Evolutionary conservation across 2,113 vertebrate genomes (phyloP), one percentile per base, ranked within the genome.

Genomic region (Apaloderma vittatum): DNA sequence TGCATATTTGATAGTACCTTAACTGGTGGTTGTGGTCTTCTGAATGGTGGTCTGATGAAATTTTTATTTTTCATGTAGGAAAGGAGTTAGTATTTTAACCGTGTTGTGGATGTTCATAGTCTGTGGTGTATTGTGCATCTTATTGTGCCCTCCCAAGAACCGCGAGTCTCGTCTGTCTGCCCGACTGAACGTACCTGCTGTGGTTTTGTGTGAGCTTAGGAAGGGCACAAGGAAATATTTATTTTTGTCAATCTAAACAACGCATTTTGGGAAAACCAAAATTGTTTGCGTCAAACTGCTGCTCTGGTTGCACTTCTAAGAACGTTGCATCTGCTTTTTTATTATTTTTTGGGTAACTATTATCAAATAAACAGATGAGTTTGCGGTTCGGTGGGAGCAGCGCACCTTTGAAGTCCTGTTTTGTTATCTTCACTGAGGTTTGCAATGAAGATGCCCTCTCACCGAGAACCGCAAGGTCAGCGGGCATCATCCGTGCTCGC

Each of bases 321-420:
- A 93, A 94, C 83, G 66, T 91, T 66, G 72, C 84, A 86, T 88
- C 95, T 94, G 93, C 72, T n/a, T n/a, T n/a, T n/a, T n/a, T n/a
- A n/a, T n/a, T n/a, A n/a, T 40, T 46, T 79, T 68, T 24, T n/a
- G n/a, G 24, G 16, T 63, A 23, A 21, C 57, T 8, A 6, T 91
- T 76, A 76, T 52, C 68, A 66, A 77, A 85, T 90, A 29, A 65
- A 46, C 97, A 98, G 96, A 67, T 94, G 95, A 96, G 83, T 80
- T 71, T 96, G 82, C 87, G 19, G 58, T 67, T 73, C 2, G 34
- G 23, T 49, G 91, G 96, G 94, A 95, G 61, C 21, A 71, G 73
- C 52, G n/a, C 18, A 4, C 71, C 68, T 62, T 65, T 65, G 73
- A 75, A 87, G 37, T 76, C 32, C 48, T 59, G 8, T 73, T 94